Evolutionary conservation across 2,888 invertebrate species (phyloP).

Genomic region (Crossocerus cetratus): DNA sequence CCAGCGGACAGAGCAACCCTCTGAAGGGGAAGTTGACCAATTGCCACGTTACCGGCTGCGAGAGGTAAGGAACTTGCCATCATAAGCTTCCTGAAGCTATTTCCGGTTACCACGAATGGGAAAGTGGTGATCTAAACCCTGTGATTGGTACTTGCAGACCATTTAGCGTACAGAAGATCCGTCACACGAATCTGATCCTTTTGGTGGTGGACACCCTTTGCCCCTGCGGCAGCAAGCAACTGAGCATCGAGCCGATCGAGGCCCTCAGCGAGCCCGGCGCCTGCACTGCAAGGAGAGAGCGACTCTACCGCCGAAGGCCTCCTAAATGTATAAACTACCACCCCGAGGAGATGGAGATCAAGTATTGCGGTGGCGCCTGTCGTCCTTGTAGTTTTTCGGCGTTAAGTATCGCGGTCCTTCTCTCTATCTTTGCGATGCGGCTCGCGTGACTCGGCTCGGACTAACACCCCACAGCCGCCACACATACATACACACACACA

Average conservation of each 20-base stretch:
- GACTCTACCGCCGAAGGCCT: conserved; percentile 85
- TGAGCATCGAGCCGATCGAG: conserved; percentile 86
- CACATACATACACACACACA: not conserved
- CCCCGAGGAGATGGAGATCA: conserved; percentile 83
- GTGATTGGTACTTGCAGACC: conserved; percentile 80
- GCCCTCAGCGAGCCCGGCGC: conserved; percentile 73
- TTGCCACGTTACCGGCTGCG: conserved; percentile 92
- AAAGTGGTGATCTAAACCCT: too few species aligned
- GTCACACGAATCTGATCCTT: conserved; percentile 91
- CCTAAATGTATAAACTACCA: conserved; percentile 93
- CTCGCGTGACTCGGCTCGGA: conserved; percentile 52
- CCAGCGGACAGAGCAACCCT: conserved; percentile 88
- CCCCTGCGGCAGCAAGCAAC: conserved; percentile 91
- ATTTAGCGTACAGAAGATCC: conserved; percentile 94
- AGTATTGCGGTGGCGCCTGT: conserved; percentile 70
- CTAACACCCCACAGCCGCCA: conserved; percentile 16
- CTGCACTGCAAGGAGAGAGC: conserved; percentile 77
- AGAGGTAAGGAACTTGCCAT: conserved; percentile 81
- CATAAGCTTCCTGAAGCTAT: not conserved
- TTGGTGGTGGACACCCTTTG: conserved; percentile 93
- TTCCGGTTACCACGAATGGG: too few species aligned
- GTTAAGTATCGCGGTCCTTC: conserved; percentile 24
- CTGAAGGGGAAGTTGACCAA: conserved; percentile 93
- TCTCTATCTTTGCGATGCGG: conserved; percentile 25
- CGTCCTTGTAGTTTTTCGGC: conserved; percentile 25